Evolutionary conservation across 2,113 vertebrate genomes (phyloP), one percentile per base, ranked within the genome.

Genomic region (Progne subis): DNA sequence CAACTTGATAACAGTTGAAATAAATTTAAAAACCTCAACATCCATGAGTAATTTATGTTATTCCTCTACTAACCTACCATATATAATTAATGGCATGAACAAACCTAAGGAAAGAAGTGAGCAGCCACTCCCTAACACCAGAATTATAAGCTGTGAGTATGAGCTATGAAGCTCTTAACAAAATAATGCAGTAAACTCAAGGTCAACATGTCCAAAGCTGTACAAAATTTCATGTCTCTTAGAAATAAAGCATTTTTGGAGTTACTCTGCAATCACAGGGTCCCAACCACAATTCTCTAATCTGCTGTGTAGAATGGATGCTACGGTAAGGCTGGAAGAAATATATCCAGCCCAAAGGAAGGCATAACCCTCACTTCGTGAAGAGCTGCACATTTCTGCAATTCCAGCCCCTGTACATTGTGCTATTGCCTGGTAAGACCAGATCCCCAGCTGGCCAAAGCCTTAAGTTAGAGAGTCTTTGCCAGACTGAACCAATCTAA

Each of bases 331-430:
- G 24, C 39, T 86, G 8, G 25, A 86, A 70, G 11, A 74, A 28
- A 4, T 2, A 28, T 5, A 64, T 5, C 15, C 65, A 92, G 11
- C 14, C 46, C 79, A 57, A 85, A 70, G 12, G 14, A 69, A 65
- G 23, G 13, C 4, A 32, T 3, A 80, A 53, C 7, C 16, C 13
- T 53, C 29, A 60, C 5, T 44, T 41, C 34, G 12, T 18, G 39
- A 65, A 20, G 26, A 61, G 6, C 34, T 65, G 5, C 6, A 11
- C 0, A 0, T 34, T 77, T 60, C 37, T 60, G 23, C 49, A 81
- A 1, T 64, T 77, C 41, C 44, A 71, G 34, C 20, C 12, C 8
- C 17, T 14, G 9, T 2, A 31, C 1, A 0, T 14, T 19, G 4
- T 60, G 10, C 39, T 65, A 29, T 8, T 57, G n/a, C 26, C 21